Evolutionary conservation across 2,113 vertebrate genomes (phyloP).

Genomic region (Hyperopisus bebe): DNA sequence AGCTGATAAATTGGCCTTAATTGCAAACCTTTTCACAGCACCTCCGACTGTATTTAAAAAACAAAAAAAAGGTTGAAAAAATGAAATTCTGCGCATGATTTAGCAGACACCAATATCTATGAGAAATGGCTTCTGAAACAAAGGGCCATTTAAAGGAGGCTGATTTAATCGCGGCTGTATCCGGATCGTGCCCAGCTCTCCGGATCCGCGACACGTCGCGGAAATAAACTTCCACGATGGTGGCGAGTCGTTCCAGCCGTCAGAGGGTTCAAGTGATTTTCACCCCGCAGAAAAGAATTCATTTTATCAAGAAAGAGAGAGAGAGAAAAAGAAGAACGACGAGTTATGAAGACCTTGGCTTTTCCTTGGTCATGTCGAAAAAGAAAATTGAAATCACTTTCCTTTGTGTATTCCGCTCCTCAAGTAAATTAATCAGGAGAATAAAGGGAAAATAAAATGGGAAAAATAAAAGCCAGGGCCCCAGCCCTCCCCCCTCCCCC

Average conservation of each 20-base stretch:
- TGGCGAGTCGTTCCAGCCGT: not conserved
- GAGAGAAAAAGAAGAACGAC: not conserved
- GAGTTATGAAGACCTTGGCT: constrained; percentile 11
- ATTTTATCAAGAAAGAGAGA: not conserved
- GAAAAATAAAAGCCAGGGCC: not conserved
- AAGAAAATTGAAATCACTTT: constrained; percentile 13
- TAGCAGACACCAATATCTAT: not conserved
- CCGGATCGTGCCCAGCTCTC: not conserved
- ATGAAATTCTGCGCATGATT: constrained; percentile 6
- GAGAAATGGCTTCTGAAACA: not conserved
- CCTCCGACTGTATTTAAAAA: constrained; percentile 12
- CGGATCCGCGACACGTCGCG: not conserved
- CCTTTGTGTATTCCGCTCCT: not conserved
- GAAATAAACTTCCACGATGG: not conserved
- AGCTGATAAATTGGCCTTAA: constrained; percentile 16
- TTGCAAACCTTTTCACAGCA: not conserved
- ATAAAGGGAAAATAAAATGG: not conserved
- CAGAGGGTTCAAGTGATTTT: not conserved
- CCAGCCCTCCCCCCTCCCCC: not conserved
- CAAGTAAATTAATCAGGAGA: constrained; percentile 2
- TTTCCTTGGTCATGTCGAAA: not conserved
- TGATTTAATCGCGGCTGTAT: not conserved
- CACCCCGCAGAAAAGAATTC: not conserved
- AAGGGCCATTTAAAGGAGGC: constrained; percentile 3
- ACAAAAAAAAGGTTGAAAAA: not conserved